Evolutionary conservation across 2,888 invertebrate species (phyloP).

Genomic region (Acanthacorydalis orientalis): DNA sequence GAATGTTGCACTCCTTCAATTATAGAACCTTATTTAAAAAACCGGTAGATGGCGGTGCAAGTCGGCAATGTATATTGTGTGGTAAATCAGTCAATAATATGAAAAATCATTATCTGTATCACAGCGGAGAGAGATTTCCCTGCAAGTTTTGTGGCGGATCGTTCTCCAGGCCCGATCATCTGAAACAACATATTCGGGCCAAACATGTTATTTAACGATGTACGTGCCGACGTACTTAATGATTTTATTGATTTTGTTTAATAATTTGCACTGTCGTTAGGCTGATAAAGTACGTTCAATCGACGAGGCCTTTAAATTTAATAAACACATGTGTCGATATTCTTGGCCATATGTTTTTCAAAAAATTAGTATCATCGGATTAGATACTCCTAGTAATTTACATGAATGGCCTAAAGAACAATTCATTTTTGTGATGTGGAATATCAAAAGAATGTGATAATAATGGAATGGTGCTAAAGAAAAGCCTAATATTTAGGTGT

Average conservation of each 20-base stretch:
- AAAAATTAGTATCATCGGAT: too few relatives aligned
- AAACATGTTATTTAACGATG: slow-evolving; percentile 25
- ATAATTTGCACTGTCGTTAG: too few relatives aligned
- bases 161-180: slow-evolving; percentile 39
- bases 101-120: slow-evolving; percentile 41
- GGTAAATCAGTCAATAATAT: slow-evolving; percentile 43
- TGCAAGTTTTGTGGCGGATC: slow-evolving; percentile 38
- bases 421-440: too few relatives aligned
- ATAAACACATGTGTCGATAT: too few relatives aligned
- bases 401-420: too few relatives aligned
- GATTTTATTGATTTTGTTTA: too few relatives aligned
- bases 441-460: slow-evolving; percentile 25
- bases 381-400: too few relatives aligned
- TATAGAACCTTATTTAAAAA: not conserved
- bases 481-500: slow-evolving; percentile 9
- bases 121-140: slow-evolving; percentile 39
- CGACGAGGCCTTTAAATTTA: too few relatives aligned
- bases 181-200: slow-evolving; percentile 36
- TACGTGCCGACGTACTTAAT: not conserved
- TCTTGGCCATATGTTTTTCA: too few relatives aligned
- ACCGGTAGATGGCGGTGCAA: not conserved
- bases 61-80: slow-evolving; percentile 37
- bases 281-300: too few relatives aligned
- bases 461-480: slow-evolving; percentile 27
- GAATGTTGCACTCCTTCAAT: not conserved